Evolutionary conservation across 2,888 invertebrate species (phyloP), one percentile per base, ranked within the genome.

Genomic region (Nowickia ferox): DNA sequence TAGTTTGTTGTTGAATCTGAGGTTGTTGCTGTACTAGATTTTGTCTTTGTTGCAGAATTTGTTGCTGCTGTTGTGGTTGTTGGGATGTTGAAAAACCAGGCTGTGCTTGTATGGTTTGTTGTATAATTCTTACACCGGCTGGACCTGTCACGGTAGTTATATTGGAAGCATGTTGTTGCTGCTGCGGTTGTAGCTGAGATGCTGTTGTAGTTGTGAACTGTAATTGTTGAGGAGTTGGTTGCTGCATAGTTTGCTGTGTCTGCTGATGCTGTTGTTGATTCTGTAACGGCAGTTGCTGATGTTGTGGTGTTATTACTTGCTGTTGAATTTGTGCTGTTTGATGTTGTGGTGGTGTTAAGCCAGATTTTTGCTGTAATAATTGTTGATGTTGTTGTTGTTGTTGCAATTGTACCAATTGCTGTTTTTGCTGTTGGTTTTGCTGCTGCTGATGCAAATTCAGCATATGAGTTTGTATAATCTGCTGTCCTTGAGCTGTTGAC

Each of bases 81-180:
- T 72, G 77, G 4, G 72, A 10, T 13, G 96, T 96, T 96, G 97
- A 96, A 11, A 96, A 96, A 1, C 96, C 95, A 30, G 96, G 96
- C 5, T 96, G 94, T 6, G 95, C 94, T 91, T 95, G 94, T 63
- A 89, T 88, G 0, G 84, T 85, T 68, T 87, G 84, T 63, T 87
- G 84, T 30, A 84, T 87, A 48, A 87, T 81, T 59, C 84, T 68
- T 5, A 87, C 88, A 19, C 81, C 86, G 0, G 86, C 86, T 6
- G 79, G 80, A 1, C 74, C 87, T 1, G 83, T 76, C 0, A 79
- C 87, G n/a, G 81, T 82, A 10, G 83, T 68, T 44, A 84, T 77
- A 87, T 22, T 93, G 91, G 57, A 93, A 61, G 59, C 87, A 61
- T 87, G 87, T 63, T 84, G 87, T 74, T 83, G 87, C 51, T 87